Evolutionary conservation across 2,797 vertebrate species (phyloP).

Genomic region (Molossus molossus): DNA sequence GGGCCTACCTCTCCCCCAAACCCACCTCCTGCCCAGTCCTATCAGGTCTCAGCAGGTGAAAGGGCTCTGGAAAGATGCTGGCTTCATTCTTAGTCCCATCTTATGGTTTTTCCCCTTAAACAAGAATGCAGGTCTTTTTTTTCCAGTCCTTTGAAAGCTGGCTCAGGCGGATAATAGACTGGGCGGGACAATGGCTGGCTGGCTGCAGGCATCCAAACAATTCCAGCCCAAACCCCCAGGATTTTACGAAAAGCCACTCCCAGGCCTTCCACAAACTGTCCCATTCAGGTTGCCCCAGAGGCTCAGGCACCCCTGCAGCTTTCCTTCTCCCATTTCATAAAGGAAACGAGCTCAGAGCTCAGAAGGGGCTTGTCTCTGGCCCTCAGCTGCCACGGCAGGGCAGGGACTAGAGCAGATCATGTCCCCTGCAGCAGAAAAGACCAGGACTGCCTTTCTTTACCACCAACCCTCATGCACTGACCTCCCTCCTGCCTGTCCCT

Average conservation of each 20-base stretch:
- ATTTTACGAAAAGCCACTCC: background rate
- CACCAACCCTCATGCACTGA: rapidly evolving
- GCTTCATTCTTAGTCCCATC: background rate
- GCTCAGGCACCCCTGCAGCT: background rate
- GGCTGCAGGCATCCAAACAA: background rate
- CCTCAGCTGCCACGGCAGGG: background rate
- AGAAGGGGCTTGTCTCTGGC: background rate
- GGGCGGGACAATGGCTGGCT: background rate
- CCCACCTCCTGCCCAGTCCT: background rate
- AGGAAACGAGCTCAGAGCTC: background rate
- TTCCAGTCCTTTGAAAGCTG: background rate
- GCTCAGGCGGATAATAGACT: background rate
- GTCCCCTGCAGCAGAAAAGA: too few relatives aligned
- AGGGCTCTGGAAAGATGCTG: background rate
- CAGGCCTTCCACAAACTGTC: background rate
- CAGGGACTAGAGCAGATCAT: background rate
- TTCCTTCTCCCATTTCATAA: background rate
- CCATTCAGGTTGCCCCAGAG: background rate
- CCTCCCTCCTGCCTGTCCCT: background rate
- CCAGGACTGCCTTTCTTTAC: background rate
- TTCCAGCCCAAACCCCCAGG: background rate
- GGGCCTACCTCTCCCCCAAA: background rate
- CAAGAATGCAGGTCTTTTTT: background rate
- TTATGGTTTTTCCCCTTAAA: background rate
- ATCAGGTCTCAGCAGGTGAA: background rate